phyloP scores from a whole-genome alignment of 2,797 vertebrate genomes.

The Acridotheres tristis region DNA sequence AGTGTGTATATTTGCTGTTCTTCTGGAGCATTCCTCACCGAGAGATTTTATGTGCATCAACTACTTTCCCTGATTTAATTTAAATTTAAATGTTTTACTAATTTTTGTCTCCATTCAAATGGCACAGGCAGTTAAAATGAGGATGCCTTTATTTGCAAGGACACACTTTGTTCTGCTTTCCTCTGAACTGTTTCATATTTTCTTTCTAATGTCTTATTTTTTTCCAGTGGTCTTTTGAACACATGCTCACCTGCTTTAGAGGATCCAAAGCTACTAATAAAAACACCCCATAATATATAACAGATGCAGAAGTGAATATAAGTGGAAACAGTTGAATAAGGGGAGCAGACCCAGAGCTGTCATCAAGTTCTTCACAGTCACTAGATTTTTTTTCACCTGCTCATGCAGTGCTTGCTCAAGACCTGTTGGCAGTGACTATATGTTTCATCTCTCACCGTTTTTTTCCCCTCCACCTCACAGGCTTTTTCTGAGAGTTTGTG shows the following conservation, averaged over 20 bases:
- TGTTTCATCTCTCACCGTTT: constrained; percentile 9
- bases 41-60: not conserved
- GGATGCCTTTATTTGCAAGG: not conserved
- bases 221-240: not conserved
- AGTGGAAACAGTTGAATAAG: constrained; percentile 68
- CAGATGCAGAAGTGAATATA: constrained; percentile 68
- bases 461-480: not conserved
- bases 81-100: not conserved
- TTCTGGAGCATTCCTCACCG: not conserved
- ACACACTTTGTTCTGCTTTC: not conserved
- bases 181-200: not conserved
- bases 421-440: constrained; percentile 22
- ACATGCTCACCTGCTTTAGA: constrained; percentile 27
- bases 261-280: constrained; percentile 46
- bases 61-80: not conserved
- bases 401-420: constrained; percentile 27
- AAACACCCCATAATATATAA: constrained; percentile 53
- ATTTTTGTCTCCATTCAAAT: not conserved
- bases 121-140: not conserved
- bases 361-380: constrained; percentile 69
- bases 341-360: constrained; percentile 62
- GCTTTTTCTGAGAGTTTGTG: constrained; percentile 8
- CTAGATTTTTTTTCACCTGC: constrained; percentile 68
- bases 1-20: not conserved
- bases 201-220: not conserved